phyloP scores from a whole-genome alignment of 2,113 vertebrate species.

The Ivindomyrus marchei region DNA sequence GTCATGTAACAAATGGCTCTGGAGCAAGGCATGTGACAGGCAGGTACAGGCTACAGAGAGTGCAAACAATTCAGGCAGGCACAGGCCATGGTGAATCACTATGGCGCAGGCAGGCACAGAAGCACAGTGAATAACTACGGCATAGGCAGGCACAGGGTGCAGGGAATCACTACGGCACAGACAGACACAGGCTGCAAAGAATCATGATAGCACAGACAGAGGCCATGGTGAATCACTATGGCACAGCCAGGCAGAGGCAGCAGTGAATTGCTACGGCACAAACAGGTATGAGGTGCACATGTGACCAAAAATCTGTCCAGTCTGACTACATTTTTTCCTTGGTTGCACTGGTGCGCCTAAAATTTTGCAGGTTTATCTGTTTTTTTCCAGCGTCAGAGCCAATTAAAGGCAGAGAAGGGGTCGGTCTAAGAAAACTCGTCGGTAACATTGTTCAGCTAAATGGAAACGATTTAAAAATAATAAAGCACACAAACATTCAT shows the following conservation, averaged over 20 bases:
- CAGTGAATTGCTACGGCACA: not conserved
- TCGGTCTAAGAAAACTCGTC: too few relatives aligned
- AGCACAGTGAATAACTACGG: not conserved
- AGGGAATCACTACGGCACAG: not conserved
- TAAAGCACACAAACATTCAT: too few relatives aligned
- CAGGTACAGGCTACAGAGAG: not conserved
- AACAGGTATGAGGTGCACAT: too few relatives aligned
- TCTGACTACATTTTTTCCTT: too few relatives aligned
- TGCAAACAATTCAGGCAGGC: not conserved
- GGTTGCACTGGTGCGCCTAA: too few relatives aligned
- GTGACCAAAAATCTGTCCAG: too few relatives aligned
- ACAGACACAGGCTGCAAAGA: not conserved
- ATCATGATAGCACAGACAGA: not conserved
- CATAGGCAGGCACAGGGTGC: too few relatives aligned
- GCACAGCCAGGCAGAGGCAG: not conserved
- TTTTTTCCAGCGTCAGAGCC: too few relatives aligned
- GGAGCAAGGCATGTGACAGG: not conserved
- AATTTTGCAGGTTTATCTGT: too few relatives aligned
- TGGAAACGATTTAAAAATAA: too few relatives aligned
- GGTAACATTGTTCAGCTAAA: too few relatives aligned
- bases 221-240: not conserved
- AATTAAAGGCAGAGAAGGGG: too few relatives aligned
- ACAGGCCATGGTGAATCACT: conserved; percentile 13
- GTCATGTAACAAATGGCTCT: not conserved
- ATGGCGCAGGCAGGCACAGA: not conserved